Evolutionary conservation across 1,140 invertebrate genomes (phyloP), one percentile per base, ranked within the genome.

Genomic region (Kradibia gibbosae): DNA sequence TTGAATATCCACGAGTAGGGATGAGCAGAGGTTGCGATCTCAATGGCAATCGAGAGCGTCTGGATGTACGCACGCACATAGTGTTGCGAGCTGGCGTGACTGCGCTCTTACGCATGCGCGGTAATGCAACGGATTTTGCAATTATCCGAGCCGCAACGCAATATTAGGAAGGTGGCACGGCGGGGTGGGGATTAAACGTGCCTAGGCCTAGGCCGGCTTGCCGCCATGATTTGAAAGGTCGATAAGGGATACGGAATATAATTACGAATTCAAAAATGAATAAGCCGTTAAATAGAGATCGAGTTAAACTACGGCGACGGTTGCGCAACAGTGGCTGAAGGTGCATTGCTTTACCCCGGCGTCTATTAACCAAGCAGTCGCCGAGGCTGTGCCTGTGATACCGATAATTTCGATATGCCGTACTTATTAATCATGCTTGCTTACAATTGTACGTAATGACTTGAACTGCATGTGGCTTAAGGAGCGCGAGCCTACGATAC

Each of bases 191-290:
- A 86, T 85, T 84, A 86, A 84, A 81, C 80, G 81, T 83, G 83
- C 82, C 82, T 84, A 83, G 82, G 85, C 78, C 67, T 78, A 75
- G 78, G 76, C 80, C 48, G 67, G 53, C 20, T 8, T 36, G 70
- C 34, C n/a, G 39, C 76, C 42, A 42, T 81, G 89, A 90, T 90
- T 90, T 86, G 88, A 90, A 90, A 90, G 89, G 88, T 86, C 87
- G 89, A 90, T 90, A 90, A 89, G 86, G 39, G 85, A 85, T 85
- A 85, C 82, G 86, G 88, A 89, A 87, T 88, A 90, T 89, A 89
- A 88, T 89, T 89, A 87, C 85, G 88, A 89, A 88, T 89, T 89
- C 86, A 86, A 86, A 87, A 88, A 81, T 77, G 80, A 71, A 71
- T 45, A 55, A 48, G 70, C 76, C 75, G 71, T 78, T 82, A 78